Percentiles rank a stretch among this genome's conserved stretches.
These are phyloP conservation scores for Saxidomus purpurata DNA, from an alignment of 1,140 invertebrate genomes.

Conservation along the genomic window DNA sequence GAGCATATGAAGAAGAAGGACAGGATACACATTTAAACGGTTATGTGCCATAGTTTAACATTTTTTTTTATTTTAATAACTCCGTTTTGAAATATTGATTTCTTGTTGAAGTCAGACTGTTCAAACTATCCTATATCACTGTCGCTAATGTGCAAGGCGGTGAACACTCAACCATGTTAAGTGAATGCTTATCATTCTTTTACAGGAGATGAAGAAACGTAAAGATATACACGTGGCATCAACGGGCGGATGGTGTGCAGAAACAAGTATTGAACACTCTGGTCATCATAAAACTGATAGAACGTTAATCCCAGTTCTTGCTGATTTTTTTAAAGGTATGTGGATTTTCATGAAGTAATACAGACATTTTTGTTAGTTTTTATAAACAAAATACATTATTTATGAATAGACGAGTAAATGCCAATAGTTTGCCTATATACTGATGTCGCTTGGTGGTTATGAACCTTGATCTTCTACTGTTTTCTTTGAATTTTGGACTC, in stretches of 20 bases:
- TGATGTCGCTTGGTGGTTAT: neutral
- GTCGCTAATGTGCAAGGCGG: too few species aligned
- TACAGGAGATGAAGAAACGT: neutral
- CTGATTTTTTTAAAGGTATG: conserved; percentile 54
- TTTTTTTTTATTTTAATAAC: too few species aligned
- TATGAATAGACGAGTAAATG: neutral
- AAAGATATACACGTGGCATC: neutral
- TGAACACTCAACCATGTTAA: neutral
- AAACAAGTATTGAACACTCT: conserved; percentile 50
- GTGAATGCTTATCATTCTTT: neutral
- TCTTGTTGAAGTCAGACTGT: too few species aligned
- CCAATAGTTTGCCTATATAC: neutral
- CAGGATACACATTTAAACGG: too few species aligned
- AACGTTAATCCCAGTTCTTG: neutral
- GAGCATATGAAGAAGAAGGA: too few species aligned
- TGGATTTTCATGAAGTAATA: neutral
- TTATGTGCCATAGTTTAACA: too few species aligned
- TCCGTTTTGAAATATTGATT: too few species aligned
- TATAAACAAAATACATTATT: neutral
- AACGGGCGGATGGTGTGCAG: conserved; percentile 49
- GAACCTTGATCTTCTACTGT: neutral
- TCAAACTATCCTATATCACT: too few species aligned
- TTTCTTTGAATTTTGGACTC: too few species aligned
- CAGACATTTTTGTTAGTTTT: neutral
- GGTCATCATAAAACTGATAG: conserved; percentile 54